phyloP scores from a whole-genome alignment of 2,113 vertebrate species.

The Pangasianodon gigas region DNA sequence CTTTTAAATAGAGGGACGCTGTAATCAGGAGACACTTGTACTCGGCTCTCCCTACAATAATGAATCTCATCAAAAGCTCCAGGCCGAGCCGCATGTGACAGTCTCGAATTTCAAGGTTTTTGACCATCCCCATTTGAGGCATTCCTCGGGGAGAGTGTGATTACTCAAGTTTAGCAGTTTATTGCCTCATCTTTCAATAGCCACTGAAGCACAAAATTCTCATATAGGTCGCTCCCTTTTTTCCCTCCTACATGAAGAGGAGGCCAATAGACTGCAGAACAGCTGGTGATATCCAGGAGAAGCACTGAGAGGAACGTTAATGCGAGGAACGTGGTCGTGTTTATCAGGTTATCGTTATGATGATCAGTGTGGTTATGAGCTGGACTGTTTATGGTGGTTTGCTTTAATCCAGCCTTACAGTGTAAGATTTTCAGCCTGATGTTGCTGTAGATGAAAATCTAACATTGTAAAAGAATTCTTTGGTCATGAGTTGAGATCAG shows the following conservation, averaged over 20 bases:
- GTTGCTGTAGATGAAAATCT: not conserved
- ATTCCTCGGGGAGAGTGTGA: constrained; percentile 95
- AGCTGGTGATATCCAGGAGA: constrained; percentile 82
- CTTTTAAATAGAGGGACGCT: constrained; percentile 87
- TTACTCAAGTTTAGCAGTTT: constrained; percentile 99
- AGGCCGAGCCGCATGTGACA: constrained; percentile 79
- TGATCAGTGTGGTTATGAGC: not conserved
- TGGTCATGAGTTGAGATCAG: not conserved
- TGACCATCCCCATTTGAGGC: constrained; percentile 94
- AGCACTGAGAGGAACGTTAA: constrained; percentile 67
- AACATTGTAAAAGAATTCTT: not conserved
- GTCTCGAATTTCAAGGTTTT: constrained; percentile 97
- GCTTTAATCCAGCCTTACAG: not conserved
- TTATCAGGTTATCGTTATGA: constrained; percentile 5
- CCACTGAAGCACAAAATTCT: constrained; percentile 99
- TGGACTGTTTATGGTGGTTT: not conserved
- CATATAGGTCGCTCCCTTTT: constrained; percentile 90
- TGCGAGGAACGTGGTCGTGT: constrained; percentile 7
- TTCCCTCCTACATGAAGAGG: constrained; percentile 81
- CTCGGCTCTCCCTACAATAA: constrained; percentile 88
- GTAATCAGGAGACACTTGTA: constrained; percentile 96
- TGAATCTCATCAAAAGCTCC: constrained; percentile 96
- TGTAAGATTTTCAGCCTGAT: not conserved
- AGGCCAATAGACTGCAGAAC: constrained; percentile 89
- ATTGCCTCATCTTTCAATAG: constrained; percentile 99